Base-by-base conservation (phyloP, 2,888 invertebrate genomes). In the Pristionchus exspectatus region DNA sequence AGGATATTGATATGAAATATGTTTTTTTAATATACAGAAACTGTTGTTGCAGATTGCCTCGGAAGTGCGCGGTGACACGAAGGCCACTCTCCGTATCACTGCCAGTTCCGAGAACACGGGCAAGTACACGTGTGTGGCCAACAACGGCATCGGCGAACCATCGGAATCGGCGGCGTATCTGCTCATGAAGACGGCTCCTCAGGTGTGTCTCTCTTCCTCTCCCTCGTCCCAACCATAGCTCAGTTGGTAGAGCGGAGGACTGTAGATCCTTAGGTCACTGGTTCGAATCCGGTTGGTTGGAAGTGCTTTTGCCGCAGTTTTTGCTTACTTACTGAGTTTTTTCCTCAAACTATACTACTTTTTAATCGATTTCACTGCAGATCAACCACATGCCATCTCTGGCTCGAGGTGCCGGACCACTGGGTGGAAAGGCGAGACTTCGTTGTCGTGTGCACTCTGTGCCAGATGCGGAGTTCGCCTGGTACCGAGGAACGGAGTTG, bases 71-170 rank as follows among this genome's bases (percentile, higher is more conserved):
- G 89, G 89, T 12, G 89, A 89, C 3, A 89, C 89, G 27, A 89
- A 83, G 14, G 89, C 89, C 1, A 93, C 93, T 24, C 88, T 95
- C 1, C 90, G 93, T 24, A 59, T 95, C n/a, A 94, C 94, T 38
- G 94, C 94, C 0, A 92, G 94, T 5, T 90, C 93, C 27, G 91
- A 93, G 30, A 92, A 89, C 33, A 91, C 92, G 21, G 95, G 95
- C n/a, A 92, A 94, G 30, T 95, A 94, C 87, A 90, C 91, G 0
- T 95, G 95, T 77, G 90, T 90, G 16, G 95, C 93, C 0, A 91
- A 94, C 90, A 95, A 95, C 87, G 95, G 95, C 33, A 91, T 95
- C 44, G 95, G 95, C 69, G 69, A 87, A 16, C 91, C 92, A 81
- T 38, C 56, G 4, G 59, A 81, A 27, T 90, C 93, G 7, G 90